Evolutionary conservation across 2,888 invertebrate genomes (phyloP).

Genomic region (Fragum sueziense): DNA sequence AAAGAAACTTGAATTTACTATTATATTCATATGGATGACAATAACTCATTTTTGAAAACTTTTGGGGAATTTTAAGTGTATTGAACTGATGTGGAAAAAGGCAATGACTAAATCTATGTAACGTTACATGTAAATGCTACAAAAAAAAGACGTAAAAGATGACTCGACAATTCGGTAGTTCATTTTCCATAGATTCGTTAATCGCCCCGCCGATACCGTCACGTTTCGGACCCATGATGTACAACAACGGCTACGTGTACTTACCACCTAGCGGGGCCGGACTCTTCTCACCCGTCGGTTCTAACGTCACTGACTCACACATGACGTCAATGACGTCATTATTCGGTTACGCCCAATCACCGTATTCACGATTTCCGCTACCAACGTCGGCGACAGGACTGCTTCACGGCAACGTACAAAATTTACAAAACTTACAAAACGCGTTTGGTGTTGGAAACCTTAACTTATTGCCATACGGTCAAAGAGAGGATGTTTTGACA

Average conservation of each 20-base stretch:
- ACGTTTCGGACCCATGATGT: slow-evolving; percentile 64
- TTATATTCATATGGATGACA: no score
- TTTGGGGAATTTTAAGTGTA: no score
- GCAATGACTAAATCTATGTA: no score
- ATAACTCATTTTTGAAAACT: no score
- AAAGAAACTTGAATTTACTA: no score
- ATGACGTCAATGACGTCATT: slow-evolving; percentile 40
- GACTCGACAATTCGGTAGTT: slow-evolving; percentile 65
- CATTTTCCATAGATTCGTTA: slow-evolving; percentile 72
- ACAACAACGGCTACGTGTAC: slow-evolving; percentile 64
- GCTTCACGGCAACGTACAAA: slow-evolving; percentile 9
- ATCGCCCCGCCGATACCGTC: slow-evolving; percentile 64
- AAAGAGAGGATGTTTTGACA: background rate
- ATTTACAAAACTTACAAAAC: background rate
- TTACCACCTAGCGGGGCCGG: slow-evolving; percentile 59
- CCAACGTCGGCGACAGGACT: slow-evolving; percentile 16
- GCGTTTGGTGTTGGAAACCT: slow-evolving; percentile 5
- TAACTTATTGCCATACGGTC: background rate
- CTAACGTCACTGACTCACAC: slow-evolving; percentile 14
- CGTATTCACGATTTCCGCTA: slow-evolving; percentile 44
- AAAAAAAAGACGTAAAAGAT: slow-evolving; percentile 36
- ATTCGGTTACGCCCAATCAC: slow-evolving; percentile 40
- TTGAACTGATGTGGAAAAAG: no score
- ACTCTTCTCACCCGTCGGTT: slow-evolving; percentile 37
- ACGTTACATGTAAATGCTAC: no score